Evolutionary conservation across 2,888 invertebrate genomes (phyloP).

Genomic region (Drosophila lutescens): DNA sequence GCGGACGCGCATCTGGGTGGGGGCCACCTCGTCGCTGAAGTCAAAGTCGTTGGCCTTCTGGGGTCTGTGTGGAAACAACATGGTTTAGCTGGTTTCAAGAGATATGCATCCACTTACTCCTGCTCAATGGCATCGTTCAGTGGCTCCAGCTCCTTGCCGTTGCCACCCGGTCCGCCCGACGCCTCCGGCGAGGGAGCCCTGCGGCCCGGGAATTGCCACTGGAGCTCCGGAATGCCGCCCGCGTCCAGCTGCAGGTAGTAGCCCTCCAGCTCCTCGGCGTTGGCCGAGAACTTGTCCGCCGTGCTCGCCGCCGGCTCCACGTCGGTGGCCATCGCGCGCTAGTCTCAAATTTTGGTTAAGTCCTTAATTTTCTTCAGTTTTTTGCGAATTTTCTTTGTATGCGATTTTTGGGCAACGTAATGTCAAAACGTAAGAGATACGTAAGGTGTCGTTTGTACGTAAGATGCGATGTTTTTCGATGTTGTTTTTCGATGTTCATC

Average conservation of each 20-base stretch:
- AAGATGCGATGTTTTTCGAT: too few relatives aligned
- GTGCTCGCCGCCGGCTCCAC: slow-evolving; percentile 71
- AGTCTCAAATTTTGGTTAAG: background rate
- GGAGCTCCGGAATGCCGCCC: slow-evolving; percentile 87
- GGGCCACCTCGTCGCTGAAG: slow-evolving; percentile 93
- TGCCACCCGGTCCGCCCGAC: slow-evolving; percentile 70
- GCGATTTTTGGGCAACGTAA: too few relatives aligned
- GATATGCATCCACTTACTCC: slow-evolving; percentile 59
- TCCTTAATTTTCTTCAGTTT: too few relatives aligned
- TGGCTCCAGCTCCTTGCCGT: slow-evolving; percentile 84
- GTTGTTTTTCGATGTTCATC: too few relatives aligned
- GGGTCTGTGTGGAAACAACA: slow-evolving; percentile 41
- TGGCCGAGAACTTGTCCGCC: slow-evolving; percentile 67
- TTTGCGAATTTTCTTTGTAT: background rate
- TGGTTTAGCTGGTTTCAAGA: too few relatives aligned
- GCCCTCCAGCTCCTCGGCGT: slow-evolving; percentile 88
- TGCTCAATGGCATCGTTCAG: slow-evolving; percentile 85
- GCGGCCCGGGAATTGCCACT: slow-evolving; percentile 93
- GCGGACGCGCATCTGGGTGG: slow-evolving; percentile 89
- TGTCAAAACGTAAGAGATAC: too few relatives aligned
- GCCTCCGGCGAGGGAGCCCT: slow-evolving; percentile 89
- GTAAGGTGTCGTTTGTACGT: too few relatives aligned
- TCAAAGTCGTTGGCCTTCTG: slow-evolving; percentile 89
- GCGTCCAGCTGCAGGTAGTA: slow-evolving; percentile 90
- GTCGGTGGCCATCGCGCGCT: slow-evolving; percentile 56